Conservation (phyloP, 2,113 vertebrate species). For the Vombatus ursinus region DNA sequence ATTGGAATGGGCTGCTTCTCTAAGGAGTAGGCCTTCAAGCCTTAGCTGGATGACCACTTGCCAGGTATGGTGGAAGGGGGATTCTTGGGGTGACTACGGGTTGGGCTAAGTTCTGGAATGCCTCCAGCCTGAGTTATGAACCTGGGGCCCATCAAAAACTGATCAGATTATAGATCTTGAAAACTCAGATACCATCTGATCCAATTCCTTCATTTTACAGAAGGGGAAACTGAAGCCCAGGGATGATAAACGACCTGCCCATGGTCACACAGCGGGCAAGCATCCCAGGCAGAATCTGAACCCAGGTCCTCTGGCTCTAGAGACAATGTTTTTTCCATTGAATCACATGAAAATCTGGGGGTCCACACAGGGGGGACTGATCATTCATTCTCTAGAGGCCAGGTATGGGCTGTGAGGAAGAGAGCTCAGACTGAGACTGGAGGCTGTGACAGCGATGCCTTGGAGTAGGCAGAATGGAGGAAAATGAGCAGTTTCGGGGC, state of each 20-base stretch:
- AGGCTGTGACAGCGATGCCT: not conserved
- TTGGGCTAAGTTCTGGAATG: not conserved
- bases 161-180: not conserved
- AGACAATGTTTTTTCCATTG: not conserved
- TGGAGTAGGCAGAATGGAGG: not conserved
- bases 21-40: not conserved
- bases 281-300: not conserved
- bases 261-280: not conserved
- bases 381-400: too few relatives aligned
- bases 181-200: not conserved
- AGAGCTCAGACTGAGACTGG: not conserved
- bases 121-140: not conserved
- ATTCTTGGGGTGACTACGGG: not conserved
- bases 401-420: not conserved
- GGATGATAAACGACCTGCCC: not conserved
- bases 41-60: not conserved
- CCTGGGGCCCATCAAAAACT: not conserved
- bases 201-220: not conserved
- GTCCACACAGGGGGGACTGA: not conserved
- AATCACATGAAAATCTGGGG: not conserved
- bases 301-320: not conserved
- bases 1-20: not conserved
- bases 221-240: not conserved
- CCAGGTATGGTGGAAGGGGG: not conserved
- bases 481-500: not conserved